Percentiles rank a stretch among this genome's conserved stretches.
Evolutionary conservation across 1,140 invertebrate species (phyloP).

Genomic region (Metopolophium dirhodum): DNA sequence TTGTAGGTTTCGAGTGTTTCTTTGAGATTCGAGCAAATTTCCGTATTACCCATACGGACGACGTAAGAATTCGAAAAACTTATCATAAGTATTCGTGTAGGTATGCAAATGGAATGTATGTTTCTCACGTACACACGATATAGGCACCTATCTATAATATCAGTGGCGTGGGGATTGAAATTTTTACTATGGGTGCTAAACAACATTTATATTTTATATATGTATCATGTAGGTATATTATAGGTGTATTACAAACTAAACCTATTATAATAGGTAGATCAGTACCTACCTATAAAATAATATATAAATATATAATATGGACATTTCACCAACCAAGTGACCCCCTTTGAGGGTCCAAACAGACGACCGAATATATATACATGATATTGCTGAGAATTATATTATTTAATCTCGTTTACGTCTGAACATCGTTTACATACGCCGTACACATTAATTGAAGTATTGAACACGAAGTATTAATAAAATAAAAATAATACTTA

Average conservation of each 20-base stretch:
- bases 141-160: neutral
- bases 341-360: too few relatives aligned
- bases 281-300: too few relatives aligned
- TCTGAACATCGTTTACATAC: neutral
- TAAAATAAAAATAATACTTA: neutral
- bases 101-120: neutral
- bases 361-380: too few relatives aligned
- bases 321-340: too few relatives aligned
- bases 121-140: neutral
- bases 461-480: neutral
- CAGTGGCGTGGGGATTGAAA: neutral
- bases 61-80: neutral
- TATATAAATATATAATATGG: too few relatives aligned
- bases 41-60: neutral
- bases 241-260: too few relatives aligned
- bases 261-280: too few relatives aligned
- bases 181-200: too few relatives aligned
- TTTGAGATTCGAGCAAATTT: neutral
- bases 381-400: neutral
- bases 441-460: neutral
- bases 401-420: neutral
- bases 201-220: neutral
- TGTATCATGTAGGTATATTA: too few relatives aligned
- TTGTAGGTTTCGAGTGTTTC: neutral
- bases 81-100: neutral